phyloP scores from a whole-genome alignment of 37 sponge, comb jelly and placozoan genomes.

The Lycopodina hypogea region DNA sequence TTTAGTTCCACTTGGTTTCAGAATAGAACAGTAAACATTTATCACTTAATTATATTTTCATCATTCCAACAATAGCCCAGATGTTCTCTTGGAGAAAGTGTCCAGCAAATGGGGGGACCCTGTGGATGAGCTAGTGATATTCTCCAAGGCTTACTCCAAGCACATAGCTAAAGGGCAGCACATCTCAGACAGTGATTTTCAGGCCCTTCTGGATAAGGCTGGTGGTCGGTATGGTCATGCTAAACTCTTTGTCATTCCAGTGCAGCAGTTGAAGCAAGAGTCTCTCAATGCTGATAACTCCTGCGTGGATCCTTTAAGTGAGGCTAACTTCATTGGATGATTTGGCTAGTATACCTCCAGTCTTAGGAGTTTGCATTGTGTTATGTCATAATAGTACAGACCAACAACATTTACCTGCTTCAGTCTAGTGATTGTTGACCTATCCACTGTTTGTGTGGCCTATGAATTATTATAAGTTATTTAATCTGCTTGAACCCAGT shows the following conservation, averaged over 20 bases:
- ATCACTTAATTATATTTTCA: no score
- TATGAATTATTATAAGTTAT: no score
- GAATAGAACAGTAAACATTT: no score
- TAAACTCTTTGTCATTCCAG: constrained; percentile 34
- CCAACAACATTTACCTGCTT: no score
- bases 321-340: background rate
- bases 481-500: no score
- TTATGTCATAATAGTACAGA: no score
- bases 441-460: no score
- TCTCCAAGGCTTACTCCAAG: constrained; percentile 19
- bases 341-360: background rate
- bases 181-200: constrained; percentile 15
- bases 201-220: constrained; percentile 10
- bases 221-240: constrained; percentile 34
- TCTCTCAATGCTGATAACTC: background rate
- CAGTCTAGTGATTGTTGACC: no score
- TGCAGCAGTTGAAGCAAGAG: constrained; percentile 5
- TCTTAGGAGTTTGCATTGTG: background rate
- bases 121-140: constrained; percentile 11
- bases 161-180: constrained; percentile 7
- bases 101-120: background rate
- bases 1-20: no score
- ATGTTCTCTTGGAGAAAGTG: constrained; percentile 12
- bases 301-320: constrained; percentile 30
- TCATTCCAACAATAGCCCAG: no score